Evolutionary conservation across 1,140 invertebrate species (phyloP).

Genomic region (Pteromalus puparum): DNA sequence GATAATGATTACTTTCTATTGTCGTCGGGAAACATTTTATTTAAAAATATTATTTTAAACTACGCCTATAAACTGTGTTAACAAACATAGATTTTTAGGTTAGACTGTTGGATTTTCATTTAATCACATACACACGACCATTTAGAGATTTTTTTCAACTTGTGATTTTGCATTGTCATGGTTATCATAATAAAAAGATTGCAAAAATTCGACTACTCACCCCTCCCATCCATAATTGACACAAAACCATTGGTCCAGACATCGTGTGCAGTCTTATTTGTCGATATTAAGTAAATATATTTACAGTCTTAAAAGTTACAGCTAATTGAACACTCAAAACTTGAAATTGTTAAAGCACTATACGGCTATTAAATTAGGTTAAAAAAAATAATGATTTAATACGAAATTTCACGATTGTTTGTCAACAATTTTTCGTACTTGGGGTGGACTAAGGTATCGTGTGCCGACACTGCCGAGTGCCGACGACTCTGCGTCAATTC

Average conservation of each 20-base stretch:
- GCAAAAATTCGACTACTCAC: slow-evolving; percentile 74
- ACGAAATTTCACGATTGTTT: not conserved
- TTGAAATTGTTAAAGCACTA: not conserved
- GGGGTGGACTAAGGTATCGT: no score
- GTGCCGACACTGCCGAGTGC: no score
- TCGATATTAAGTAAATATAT: not conserved
- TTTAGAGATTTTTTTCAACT: not conserved
- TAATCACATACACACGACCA: not conserved
- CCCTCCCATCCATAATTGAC: slow-evolving; percentile 87
- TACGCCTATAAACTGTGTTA: not conserved
- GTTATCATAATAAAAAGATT: not conserved
- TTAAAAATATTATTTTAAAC: slow-evolving; percentile 8
- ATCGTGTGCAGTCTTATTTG: slow-evolving; percentile 52
- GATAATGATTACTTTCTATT: slow-evolving; percentile 46
- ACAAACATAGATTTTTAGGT: not conserved
- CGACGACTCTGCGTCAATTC: no score
- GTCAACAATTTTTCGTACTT: not conserved
- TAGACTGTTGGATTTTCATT: not conserved
- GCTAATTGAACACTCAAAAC: not conserved
- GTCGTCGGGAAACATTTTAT: not conserved
- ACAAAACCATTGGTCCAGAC: slow-evolving; percentile 78
- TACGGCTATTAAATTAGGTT: not conserved
- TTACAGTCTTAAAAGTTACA: not conserved
- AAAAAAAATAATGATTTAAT: not conserved
- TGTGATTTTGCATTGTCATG: not conserved